These are phyloP conservation scores for Stenodera caucasica DNA, from an alignment of 2,888 invertebrate genomes.

Conservation along the genomic window DNA sequence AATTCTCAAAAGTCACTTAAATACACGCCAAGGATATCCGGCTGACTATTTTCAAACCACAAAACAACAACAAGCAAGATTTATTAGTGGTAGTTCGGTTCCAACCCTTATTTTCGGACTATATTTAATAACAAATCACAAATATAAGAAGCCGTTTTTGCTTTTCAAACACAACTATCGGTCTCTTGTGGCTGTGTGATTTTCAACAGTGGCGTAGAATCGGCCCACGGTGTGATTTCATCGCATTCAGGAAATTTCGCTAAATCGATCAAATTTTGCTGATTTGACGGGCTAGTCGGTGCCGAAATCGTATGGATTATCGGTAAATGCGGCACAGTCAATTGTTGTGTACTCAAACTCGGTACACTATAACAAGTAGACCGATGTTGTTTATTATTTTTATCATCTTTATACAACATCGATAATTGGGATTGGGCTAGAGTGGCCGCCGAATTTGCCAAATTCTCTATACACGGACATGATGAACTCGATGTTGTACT, in stretches of 20 bases:
- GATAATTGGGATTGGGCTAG: slow-evolving; percentile 50
- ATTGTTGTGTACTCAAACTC: slow-evolving; percentile 43
- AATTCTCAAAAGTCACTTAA: too few relatives aligned
- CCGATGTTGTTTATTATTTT: slow-evolving; percentile 27
- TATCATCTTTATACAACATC: slow-evolving; percentile 39
- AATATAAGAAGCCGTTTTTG: background rate
- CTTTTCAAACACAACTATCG: slow-evolving; percentile 29
- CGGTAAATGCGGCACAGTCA: slow-evolving; percentile 41
- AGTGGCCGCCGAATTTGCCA: slow-evolving; percentile 52
- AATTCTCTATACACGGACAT: slow-evolving; percentile 71
- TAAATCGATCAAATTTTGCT: slow-evolving; percentile 35
- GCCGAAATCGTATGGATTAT: slow-evolving; percentile 47
- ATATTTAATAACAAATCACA: slow-evolving; percentile 12
- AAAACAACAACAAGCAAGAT: too few relatives aligned
- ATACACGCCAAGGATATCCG: too few relatives aligned
- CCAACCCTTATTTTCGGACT: background rate
- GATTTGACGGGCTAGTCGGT: slow-evolving; percentile 46
- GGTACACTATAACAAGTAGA: slow-evolving; percentile 49
- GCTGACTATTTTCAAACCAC: too few relatives aligned
- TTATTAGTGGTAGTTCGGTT: too few relatives aligned
- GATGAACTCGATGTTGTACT: slow-evolving; percentile 62
- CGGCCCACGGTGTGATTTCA: slow-evolving; percentile 44
- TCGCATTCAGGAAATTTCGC: slow-evolving; percentile 45
- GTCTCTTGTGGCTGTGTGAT: slow-evolving; percentile 44
- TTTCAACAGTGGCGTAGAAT: slow-evolving; percentile 50